A percentile compares a stretch with the other conserved stretches of the same genome.
Conservation (phyloP, 2,888 invertebrate genomes). For the Pollenia amentaria region DNA sequence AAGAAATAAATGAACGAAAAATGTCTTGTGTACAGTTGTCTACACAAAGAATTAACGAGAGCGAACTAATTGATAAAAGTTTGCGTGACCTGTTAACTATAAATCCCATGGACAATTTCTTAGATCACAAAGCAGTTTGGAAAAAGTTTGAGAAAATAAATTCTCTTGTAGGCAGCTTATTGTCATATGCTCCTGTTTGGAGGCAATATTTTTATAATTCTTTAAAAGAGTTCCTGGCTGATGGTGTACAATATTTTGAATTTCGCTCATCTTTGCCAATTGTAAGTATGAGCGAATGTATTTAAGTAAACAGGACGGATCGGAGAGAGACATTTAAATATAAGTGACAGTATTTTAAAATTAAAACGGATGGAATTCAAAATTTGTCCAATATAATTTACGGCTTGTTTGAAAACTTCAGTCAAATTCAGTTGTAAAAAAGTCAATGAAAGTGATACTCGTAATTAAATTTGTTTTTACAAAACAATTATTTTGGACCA, state of each 20-base stretch:
- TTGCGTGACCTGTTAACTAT: slow-evolving; percentile 86
- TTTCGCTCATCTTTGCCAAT: slow-evolving; percentile 87
- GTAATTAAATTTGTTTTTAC: too few relatives aligned
- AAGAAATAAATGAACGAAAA: too few relatives aligned
- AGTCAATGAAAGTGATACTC: too few relatives aligned
- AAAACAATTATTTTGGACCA: too few relatives aligned
- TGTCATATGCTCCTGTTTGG: slow-evolving; percentile 88
- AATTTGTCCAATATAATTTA: too few relatives aligned
- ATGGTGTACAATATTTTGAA: slow-evolving; percentile 90
- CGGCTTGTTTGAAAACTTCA: too few relatives aligned
- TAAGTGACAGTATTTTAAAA: too few relatives aligned
- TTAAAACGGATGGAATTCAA: too few relatives aligned
- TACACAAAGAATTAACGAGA: slow-evolving; percentile 77
- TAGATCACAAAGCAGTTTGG: slow-evolving; percentile 87
- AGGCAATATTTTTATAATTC: slow-evolving; percentile 88
- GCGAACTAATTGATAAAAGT: slow-evolving; percentile 85
- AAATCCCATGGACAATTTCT: slow-evolving; percentile 85
- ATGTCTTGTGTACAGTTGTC: slow-evolving; percentile 78
- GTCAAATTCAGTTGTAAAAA: too few relatives aligned
- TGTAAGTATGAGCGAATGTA: slow-evolving; percentile 77
- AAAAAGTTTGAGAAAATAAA: slow-evolving; percentile 86
- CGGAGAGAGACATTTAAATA: too few relatives aligned
- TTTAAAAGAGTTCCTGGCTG: slow-evolving; percentile 87
- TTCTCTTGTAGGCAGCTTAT: slow-evolving; percentile 85
- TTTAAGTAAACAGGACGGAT: not conserved